Evolutionary conservation across 2,888 invertebrate genomes (phyloP).

Genomic region (Sinopyrophorus schimmeli): DNA sequence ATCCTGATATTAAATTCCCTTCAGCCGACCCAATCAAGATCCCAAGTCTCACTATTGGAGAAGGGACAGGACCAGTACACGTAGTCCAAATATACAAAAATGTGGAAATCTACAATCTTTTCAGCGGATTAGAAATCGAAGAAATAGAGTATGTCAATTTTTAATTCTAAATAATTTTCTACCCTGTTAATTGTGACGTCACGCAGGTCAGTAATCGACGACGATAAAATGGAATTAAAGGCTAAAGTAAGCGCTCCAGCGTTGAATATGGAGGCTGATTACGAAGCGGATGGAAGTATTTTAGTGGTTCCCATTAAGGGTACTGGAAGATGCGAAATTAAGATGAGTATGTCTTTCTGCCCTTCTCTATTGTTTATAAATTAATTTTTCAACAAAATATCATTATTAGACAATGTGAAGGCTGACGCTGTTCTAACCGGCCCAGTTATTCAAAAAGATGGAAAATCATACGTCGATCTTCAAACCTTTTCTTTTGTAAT

Average conservation of each 20-base stretch:
- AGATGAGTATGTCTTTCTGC: too few species aligned
- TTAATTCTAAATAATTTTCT: too few species aligned
- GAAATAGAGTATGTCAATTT: slow-evolving; percentile 64
- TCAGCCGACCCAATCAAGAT: slow-evolving; percentile 57
- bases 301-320: slow-evolving; percentile 67
- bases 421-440: too few species aligned
- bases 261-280: slow-evolving; percentile 68
- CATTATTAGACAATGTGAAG: too few species aligned
- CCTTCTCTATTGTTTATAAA: too few species aligned
- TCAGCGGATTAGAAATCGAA: slow-evolving; percentile 59
- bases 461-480: neutral
- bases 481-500: neutral
- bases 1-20: slow-evolving; percentile 54
- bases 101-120: slow-evolving; percentile 65
- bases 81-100: slow-evolving; percentile 69
- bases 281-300: slow-evolving; percentile 67
- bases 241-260: too few species aligned
- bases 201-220: too few species aligned
- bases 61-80: slow-evolving; percentile 64
- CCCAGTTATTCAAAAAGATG: neutral
- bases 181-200: too few species aligned
- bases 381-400: too few species aligned
- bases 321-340: slow-evolving; percentile 66
- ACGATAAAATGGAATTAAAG: too few species aligned
- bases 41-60: slow-evolving; percentile 52